A percentile compares a stretch with the other conserved stretches of the same genome.
phyloP scores from a whole-genome alignment of 2,113 vertebrate species.

The Lucifuga dentata region DNA sequence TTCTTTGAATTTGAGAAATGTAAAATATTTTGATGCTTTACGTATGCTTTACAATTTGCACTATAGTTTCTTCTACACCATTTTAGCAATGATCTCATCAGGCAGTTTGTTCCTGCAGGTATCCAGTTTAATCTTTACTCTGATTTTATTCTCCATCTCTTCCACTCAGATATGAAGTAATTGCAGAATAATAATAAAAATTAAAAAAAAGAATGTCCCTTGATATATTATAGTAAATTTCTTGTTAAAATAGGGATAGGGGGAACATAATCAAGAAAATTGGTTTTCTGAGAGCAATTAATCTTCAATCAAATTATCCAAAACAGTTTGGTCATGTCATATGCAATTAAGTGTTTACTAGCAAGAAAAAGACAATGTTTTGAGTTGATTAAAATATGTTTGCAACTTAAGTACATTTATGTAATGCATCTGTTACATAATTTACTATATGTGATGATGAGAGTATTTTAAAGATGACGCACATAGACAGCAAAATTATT shows the following conservation, averaged over 20 bases:
- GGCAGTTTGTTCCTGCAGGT: too few species aligned
- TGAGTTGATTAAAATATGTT: too few species aligned
- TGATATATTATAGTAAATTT: background rate
- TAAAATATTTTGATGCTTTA: too few species aligned
- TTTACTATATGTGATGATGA: background rate
- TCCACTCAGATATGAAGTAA: background rate
- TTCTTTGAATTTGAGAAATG: slow-evolving; percentile 30
- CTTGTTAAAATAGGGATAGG: background rate
- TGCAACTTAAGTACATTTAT: slow-evolving; percentile 1
- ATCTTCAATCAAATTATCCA: slow-evolving; percentile 49
- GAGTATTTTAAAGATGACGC: background rate
- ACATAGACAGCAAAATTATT: background rate
- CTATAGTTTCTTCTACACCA: background rate
- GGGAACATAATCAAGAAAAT: slow-evolving; percentile 46
- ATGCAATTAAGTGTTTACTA: background rate
- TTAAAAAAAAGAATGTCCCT: background rate
- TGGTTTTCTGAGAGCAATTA: slow-evolving; percentile 37
- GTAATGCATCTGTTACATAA: background rate
- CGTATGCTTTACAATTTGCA: too few species aligned
- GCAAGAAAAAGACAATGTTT: too few species aligned
- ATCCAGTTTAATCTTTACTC: background rate
- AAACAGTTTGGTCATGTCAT: slow-evolving; percentile 4
- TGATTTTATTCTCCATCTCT: background rate
- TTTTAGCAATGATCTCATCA: background rate
- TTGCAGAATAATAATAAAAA: background rate